Conservation (phyloP, 2,797 vertebrate species). For the Crocodylus rhombifer region DNA sequence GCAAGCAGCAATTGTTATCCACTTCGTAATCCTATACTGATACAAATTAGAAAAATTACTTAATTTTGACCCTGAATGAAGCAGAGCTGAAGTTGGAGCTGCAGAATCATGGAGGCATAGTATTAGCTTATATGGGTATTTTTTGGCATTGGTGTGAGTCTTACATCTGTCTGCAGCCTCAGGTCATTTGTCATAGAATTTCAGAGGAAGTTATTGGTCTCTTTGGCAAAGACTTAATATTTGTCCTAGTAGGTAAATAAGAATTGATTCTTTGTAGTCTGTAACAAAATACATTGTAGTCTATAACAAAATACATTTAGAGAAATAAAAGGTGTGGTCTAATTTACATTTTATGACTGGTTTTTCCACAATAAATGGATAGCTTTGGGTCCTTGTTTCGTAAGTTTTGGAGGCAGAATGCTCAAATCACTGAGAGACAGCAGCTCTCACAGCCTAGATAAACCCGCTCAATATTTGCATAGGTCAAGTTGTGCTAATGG, state of each 20-base stretch:
- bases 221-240: background rate
- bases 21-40: too few relatives aligned
- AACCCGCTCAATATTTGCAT: background rate
- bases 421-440: background rate
- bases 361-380: background rate
- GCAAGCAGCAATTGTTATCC: too few relatives aligned
- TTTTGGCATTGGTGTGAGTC: too few relatives aligned
- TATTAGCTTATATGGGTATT: too few relatives aligned
- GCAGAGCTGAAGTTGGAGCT: too few relatives aligned
- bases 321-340: background rate
- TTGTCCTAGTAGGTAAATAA: background rate
- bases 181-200: background rate
- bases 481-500: background rate
- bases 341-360: background rate
- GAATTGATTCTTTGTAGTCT: background rate
- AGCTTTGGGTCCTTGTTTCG: background rate
- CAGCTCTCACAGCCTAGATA: background rate
- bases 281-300: accelerated
- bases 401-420: background rate
- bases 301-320: background rate
- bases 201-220: background rate
- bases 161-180: too few relatives aligned
- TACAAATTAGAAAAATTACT: too few relatives aligned
- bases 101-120: too few relatives aligned
- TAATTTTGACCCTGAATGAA: too few relatives aligned